Percentiles rank a stretch among this genome's conserved stretches.
phyloP scores from a whole-genome alignment of 2,888 invertebrate species.

The Chironomus riparius region DNA sequence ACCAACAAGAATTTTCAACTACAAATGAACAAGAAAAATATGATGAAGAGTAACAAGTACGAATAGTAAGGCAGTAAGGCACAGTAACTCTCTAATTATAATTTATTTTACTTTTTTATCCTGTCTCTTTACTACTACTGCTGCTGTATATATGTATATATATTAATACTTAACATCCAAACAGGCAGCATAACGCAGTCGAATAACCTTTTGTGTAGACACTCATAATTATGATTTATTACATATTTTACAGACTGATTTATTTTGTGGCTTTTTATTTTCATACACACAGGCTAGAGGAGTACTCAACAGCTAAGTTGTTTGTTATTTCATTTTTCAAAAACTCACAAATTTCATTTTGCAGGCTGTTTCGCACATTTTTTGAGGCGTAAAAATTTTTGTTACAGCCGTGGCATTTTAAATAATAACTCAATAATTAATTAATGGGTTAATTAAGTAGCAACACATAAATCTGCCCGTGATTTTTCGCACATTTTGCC shows the following conservation, averaged over 20 bases:
- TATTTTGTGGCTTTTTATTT: slow-evolving; percentile 12
- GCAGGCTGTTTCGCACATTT: not conserved
- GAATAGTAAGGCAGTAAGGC: not conserved
- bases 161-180: not conserved
- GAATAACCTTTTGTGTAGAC: slow-evolving; percentile 26
- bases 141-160: not conserved
- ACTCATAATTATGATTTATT: slow-evolving; percentile 26
- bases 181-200: slow-evolving; percentile 2
- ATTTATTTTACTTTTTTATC: not conserved
- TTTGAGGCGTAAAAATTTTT: not conserved
- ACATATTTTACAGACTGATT: slow-evolving; percentile 25
- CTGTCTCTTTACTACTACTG: not conserved
- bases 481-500: too few species aligned
- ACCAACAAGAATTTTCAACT: too few species aligned
- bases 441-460: slow-evolving; percentile 15
- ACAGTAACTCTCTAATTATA: not conserved
- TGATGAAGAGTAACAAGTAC: too few species aligned
- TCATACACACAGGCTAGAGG: not conserved
- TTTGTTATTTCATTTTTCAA: not conserved
- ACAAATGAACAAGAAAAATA: too few species aligned
- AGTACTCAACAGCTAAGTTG: not conserved
- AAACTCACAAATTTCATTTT: too few species aligned
- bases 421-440: slow-evolving; percentile 25
- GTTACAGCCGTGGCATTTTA: not conserved
- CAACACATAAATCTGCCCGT: not conserved